Conservation (phyloP, 1,140 invertebrate species). For the Drosophila elegans region DNA sequence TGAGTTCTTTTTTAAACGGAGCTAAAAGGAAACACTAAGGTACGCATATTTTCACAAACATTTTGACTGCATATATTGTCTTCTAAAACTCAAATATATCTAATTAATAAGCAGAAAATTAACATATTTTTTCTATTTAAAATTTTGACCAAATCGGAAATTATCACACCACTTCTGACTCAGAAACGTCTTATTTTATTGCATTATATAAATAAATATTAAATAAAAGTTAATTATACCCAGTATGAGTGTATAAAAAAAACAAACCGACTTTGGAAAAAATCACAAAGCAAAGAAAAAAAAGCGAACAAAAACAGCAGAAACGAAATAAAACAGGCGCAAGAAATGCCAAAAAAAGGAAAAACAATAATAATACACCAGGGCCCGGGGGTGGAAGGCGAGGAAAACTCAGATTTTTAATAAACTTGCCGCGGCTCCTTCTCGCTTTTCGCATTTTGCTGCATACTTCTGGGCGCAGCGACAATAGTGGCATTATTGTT, state of each 20-base stretch:
- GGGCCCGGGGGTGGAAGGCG: slow-evolving; percentile 15
- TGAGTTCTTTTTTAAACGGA: too few relatives aligned
- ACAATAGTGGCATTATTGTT: slow-evolving; percentile 48
- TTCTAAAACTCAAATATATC: too few relatives aligned
- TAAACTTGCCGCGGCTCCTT: slow-evolving; percentile 65
- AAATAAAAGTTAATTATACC: too few relatives aligned
- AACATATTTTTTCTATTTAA: too few relatives aligned
- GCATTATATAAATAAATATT: too few relatives aligned
- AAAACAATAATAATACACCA: slow-evolving; percentile 68
- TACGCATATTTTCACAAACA: too few relatives aligned
- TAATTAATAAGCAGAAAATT: too few relatives aligned
- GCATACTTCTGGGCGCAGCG: slow-evolving; percentile 59
- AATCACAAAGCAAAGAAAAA: slow-evolving; percentile 5
- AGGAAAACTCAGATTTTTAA: slow-evolving; percentile 70
- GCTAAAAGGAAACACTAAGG: too few relatives aligned
- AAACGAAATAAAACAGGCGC: slow-evolving; percentile 45
- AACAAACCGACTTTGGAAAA: slow-evolving; percentile 31
- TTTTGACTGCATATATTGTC: too few relatives aligned
- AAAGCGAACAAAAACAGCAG: slow-evolving; percentile 15
- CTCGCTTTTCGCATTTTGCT: slow-evolving; percentile 42
- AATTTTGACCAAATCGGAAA: too few relatives aligned
- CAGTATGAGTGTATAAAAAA: slow-evolving; percentile 16
- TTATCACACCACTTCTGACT: too few relatives aligned
- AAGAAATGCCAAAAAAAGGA: slow-evolving; percentile 23
- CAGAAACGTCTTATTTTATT: too few relatives aligned